Evolutionary conservation across 2,888 invertebrate species (phyloP).

Genomic region (Aspidapion aeneum): DNA sequence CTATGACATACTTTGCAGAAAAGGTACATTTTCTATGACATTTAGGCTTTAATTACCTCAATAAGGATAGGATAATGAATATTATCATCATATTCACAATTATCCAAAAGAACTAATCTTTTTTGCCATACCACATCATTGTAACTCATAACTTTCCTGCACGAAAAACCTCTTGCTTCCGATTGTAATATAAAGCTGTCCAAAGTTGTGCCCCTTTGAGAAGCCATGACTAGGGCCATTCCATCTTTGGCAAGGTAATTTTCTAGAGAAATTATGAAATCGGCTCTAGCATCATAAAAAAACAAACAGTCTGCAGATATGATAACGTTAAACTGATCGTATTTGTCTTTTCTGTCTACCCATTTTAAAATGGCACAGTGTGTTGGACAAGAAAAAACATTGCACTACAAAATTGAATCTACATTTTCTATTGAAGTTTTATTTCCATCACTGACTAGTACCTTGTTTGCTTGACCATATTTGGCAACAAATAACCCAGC

Average conservation of each 20-base stretch:
- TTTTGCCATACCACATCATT: conserved; percentile 65
- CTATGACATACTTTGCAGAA: conserved; percentile 68
- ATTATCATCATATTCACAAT: conserved; percentile 63
- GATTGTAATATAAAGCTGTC: conserved; percentile 64
- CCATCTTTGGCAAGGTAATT: conserved; percentile 59
- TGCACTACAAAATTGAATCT: conserved; percentile 60
- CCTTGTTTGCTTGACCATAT: conserved; percentile 58
- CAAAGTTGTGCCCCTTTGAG: conserved; percentile 68
- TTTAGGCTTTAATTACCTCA: conserved; percentile 53
- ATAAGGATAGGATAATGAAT: conserved; percentile 69
- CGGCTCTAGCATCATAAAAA: conserved; percentile 68
- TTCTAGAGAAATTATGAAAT: conserved; percentile 66
- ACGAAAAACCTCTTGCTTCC: conserved; percentile 55
- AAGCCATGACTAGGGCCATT: conserved; percentile 71
- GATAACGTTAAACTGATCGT: conserved; percentile 63
- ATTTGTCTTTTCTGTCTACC: conserved; percentile 40
- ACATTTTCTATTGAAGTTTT: conserved; percentile 71
- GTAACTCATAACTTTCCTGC: conserved; percentile 58
- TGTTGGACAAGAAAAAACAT: conserved; percentile 55
- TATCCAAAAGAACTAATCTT: conserved; percentile 57
- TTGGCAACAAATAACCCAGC: conserved; percentile 72
- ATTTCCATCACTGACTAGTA: conserved; percentile 78
- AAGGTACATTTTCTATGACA: conserved; percentile 58
- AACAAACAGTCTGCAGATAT: conserved; percentile 78
- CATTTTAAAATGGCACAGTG: conserved; percentile 56